phyloP scores from a whole-genome alignment of 1,140 invertebrate species.

The Diabrotica virgifera region DNA sequence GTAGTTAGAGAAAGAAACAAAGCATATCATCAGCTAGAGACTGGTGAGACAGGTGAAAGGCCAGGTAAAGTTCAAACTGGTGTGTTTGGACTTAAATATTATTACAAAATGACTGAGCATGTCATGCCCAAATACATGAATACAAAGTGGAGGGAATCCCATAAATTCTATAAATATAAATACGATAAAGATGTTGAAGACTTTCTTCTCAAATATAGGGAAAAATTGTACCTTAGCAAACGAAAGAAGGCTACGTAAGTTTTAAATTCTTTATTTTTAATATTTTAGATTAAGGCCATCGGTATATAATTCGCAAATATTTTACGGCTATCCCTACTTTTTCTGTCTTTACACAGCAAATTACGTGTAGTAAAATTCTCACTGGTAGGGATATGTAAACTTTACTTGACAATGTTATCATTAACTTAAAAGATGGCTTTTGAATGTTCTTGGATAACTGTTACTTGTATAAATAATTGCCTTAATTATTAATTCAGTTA shows the following conservation, averaged over 20 bases:
- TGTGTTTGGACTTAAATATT: constrained; percentile 58
- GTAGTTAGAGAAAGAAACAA: constrained; percentile 90
- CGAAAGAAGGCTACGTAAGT: constrained; percentile 44
- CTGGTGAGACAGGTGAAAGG: constrained; percentile 77
- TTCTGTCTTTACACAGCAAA: too few relatives aligned
- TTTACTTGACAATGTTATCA: too few relatives aligned
- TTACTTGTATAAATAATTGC: too few relatives aligned
- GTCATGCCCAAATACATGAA: constrained; percentile 59
- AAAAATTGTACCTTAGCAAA: constrained; percentile 60
- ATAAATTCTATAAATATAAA: constrained; percentile 48
- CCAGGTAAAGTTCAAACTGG: constrained; percentile 59
- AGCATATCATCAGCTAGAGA: constrained; percentile 89
- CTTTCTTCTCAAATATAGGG: constrained; percentile 63
- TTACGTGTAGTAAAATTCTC: too few relatives aligned
- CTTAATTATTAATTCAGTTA: too few relatives aligned
- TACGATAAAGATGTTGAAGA: constrained; percentile 57
- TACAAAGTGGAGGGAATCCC: constrained; percentile 56
- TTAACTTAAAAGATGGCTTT: too few relatives aligned
- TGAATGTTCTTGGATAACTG: too few relatives aligned
- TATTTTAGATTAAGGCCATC: too few relatives aligned
- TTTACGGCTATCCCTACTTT: too few relatives aligned
- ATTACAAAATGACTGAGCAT: constrained; percentile 54
- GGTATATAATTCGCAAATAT: too few relatives aligned
- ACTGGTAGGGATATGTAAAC: too few relatives aligned
- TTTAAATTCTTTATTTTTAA: too few relatives aligned